Conservation (phyloP, 2,113 vertebrate species). For the Esox niger region DNA sequence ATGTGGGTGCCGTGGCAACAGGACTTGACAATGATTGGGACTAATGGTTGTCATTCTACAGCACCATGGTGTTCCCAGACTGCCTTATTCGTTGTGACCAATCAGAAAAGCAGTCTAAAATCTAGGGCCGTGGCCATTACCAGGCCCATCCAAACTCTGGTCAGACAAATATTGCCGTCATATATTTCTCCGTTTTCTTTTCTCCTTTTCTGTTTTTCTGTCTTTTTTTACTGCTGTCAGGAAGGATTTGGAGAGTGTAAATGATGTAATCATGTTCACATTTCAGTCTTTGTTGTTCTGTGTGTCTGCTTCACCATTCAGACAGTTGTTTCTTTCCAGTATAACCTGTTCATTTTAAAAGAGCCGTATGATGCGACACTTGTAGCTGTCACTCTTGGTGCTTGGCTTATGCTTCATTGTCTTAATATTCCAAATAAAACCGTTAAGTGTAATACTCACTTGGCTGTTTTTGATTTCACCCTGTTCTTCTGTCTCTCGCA, state of each 20-base stretch:
- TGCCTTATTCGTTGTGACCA: conserved; percentile 61
- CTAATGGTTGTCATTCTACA: conserved; percentile 65
- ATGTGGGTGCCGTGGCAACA: conserved; percentile 62
- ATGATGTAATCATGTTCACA: conserved; percentile 64
- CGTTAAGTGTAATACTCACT: conserved; percentile 74
- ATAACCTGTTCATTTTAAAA: conserved; percentile 70
- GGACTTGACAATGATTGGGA: conserved; percentile 72
- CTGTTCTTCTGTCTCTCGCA: neutral
- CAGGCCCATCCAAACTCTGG: conserved; percentile 41
- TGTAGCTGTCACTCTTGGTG: conserved; percentile 80
- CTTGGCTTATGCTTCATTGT: conserved; percentile 80
- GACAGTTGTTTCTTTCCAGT: conserved; percentile 59
- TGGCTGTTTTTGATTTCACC: conserved; percentile 40
- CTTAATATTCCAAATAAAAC: conserved; percentile 84
- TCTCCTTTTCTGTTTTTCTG: conserved; percentile 17
- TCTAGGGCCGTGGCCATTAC: conserved; percentile 41
- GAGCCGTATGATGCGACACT: conserved; percentile 71
- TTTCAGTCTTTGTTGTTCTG: conserved; percentile 63
- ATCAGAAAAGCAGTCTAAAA: conserved; percentile 49
- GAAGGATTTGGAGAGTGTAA: conserved; percentile 66
- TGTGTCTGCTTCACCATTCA: conserved; percentile 60
- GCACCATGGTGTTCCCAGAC: conserved; percentile 46
- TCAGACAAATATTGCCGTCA: conserved; percentile 54
- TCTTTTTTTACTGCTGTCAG: conserved; percentile 43
- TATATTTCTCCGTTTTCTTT: conserved; percentile 42